Evolutionary conservation across 1,140 invertebrate genomes (phyloP), one percentile per base, ranked within the genome.

Genomic region (Cylas formicarius): DNA sequence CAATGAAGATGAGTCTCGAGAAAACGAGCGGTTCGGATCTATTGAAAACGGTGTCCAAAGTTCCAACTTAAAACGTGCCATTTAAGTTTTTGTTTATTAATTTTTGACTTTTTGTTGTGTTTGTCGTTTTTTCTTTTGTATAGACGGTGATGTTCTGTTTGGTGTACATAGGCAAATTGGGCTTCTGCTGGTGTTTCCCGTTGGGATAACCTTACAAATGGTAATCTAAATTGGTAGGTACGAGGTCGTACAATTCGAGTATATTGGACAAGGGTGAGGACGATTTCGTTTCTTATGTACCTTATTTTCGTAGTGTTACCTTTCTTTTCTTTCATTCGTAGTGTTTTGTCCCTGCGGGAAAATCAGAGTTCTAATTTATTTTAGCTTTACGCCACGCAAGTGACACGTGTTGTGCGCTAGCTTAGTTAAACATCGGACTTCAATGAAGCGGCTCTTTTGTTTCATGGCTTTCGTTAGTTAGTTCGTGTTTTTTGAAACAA

Each of bases 1-100:
- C 67, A 46, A 69, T 63, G 66, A 72, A 67, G 58, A 72, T 71
- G 68, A 67, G 57, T 54, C 62, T 62, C 36, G 62, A 64, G 24
- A 66, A 66, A 50, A 44, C 57, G 36, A 49, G 49, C 19, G 46
- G 52, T 20, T 57, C 57, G 16, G 63, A 67, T 57, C 53, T 66
- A 17, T 50, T 66, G 40, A 67, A 67, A 57, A 57, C 61, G 35
- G 63, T 66, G 13, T 58, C 62, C 20, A 73, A 73, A 60, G 68
- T 72, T 44, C 62, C 65, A 21, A 61, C 71, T 66, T 71, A 73
- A 67, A 65, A 19, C 17, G 33, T 48, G 38, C 32, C 46, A 40
- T 48, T 20, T 32, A 23, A 21, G 11, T 33, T n/a, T 44, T 44
- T 34, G 13, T 44, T 16, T 41, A 29, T 16, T 18, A 19, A 5